phyloP scores from a whole-genome alignment of 2,113 vertebrate genomes.

The Catharus bicknelli region DNA sequence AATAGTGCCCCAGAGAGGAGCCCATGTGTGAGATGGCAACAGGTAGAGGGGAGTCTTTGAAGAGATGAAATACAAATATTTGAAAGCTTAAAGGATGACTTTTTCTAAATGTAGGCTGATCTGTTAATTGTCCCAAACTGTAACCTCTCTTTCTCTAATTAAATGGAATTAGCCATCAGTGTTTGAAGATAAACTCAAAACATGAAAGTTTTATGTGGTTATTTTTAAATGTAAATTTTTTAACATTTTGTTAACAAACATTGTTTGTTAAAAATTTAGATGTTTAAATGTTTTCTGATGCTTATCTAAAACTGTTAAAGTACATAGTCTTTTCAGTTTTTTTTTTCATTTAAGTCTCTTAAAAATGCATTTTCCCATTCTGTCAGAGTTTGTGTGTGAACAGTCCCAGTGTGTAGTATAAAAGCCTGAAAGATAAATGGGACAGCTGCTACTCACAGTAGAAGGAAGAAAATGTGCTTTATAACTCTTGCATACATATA shows the following conservation, averaged over 20 bases:
- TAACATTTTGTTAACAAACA: too few relatives aligned
- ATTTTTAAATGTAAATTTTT: neutral
- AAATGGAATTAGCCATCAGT: neutral
- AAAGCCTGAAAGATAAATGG: constrained; percentile 25
- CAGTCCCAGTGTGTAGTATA: neutral
- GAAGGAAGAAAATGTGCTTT: neutral
- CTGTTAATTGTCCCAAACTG: neutral
- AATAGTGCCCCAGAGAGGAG: neutral
- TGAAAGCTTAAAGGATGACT: neutral
- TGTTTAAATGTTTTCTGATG: neutral
- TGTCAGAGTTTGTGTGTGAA: neutral
- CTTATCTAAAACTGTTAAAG: neutral
- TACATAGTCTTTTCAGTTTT: neutral
- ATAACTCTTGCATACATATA: neutral
- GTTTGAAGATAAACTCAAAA: neutral
- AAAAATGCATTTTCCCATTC: neutral
- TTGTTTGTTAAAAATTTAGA: too few relatives aligned
- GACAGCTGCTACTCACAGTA: neutral
- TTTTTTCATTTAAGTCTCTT: neutral
- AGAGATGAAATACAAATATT: neutral
- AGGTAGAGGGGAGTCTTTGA: neutral
- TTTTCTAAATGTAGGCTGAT: neutral
- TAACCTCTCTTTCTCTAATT: neutral
- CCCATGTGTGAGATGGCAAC: neutral
- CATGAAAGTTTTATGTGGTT: neutral